A percentile compares a stretch with the other conserved stretches of the same genome.
Evolutionary conservation across 30 jellyfish, hydroid and myxozoan genomes (phyloP).

Genomic region (Cassiopea andromeda): DNA sequence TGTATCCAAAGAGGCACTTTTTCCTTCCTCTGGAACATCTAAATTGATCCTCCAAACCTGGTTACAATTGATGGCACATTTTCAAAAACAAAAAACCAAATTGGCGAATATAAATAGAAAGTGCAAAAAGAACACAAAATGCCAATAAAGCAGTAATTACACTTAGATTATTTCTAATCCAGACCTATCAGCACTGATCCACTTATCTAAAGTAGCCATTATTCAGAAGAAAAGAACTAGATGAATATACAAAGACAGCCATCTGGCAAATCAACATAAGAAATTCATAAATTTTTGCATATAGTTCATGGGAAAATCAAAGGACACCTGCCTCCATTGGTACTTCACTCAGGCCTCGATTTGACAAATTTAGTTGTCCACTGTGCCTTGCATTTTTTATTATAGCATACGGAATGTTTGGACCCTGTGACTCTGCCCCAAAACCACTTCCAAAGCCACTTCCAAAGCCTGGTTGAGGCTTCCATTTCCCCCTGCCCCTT

Average conservation of each 20-base stretch:
- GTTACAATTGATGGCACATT: background rate
- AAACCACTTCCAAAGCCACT: constrained; percentile 39
- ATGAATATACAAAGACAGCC: background rate
- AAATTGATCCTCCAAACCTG: constrained; percentile 88
- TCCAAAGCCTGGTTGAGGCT: constrained; percentile 50
- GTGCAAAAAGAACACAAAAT: no score
- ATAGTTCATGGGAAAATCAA: background rate
- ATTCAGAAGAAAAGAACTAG: no score
- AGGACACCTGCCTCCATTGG: constrained; percentile 57
- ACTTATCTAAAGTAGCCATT: no score
- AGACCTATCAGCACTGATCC: no score
- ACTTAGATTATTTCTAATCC: no score
- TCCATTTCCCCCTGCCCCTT: constrained; percentile 66
- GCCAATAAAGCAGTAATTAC: no score
- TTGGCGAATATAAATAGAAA: background rate
- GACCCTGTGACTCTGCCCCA: constrained; percentile 45
- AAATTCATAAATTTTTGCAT: background rate
- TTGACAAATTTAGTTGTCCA: constrained; percentile 85
- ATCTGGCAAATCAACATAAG: no score
- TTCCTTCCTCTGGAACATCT: constrained; percentile 91
- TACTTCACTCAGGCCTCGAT: constrained; percentile 63
- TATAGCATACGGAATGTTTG: constrained; percentile 70
- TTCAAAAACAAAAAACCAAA: background rate
- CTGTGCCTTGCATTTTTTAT: constrained; percentile 86
- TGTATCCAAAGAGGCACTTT: constrained; percentile 67